Evolutionary conservation across 2,113 vertebrate species (phyloP).

Genomic region (Boulengeromyrus knoepffleri): DNA sequence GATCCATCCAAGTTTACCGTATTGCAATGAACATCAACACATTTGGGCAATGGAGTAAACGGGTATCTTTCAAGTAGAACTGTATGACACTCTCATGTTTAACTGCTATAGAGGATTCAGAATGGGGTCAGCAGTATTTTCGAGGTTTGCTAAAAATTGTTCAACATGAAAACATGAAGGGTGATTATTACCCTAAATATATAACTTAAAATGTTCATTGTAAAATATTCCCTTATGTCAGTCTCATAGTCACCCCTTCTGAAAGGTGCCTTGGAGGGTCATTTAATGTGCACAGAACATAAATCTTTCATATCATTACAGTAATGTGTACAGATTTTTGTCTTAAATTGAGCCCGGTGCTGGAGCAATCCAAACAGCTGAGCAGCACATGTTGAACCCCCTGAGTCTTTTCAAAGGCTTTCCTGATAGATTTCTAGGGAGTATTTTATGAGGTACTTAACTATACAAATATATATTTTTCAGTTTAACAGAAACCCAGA

Average conservation of each 20-base stretch:
- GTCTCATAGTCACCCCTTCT: constrained; percentile 69
- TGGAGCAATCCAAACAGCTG: constrained; percentile 61
- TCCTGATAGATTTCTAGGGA: constrained; percentile 66
- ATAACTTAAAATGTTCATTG: constrained; percentile 62
- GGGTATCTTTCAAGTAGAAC: constrained; percentile 12
- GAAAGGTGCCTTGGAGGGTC: constrained; percentile 60
- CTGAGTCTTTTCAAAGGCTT: constrained; percentile 54
- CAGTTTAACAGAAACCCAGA: constrained; percentile 32
- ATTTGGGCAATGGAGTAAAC: background rate
- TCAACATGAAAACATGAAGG: constrained; percentile 48
- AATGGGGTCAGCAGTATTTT: constrained; percentile 18
- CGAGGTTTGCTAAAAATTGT: constrained; percentile 42
- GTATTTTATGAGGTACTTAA: constrained; percentile 58
- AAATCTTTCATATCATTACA: constrained; percentile 72
- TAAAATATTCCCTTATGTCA: constrained; percentile 63
- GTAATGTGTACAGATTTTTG: constrained; percentile 55
- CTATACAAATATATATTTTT: constrained; percentile 60
- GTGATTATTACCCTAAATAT: constrained; percentile 66
- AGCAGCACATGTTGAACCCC: constrained; percentile 69
- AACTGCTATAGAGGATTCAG: constrained; percentile 22
- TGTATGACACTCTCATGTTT: constrained; percentile 13
- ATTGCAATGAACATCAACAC: background rate
- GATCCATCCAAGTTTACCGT: background rate
- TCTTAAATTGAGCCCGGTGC: constrained; percentile 46
- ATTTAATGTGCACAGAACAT: constrained; percentile 51